Base-by-base conservation (phyloP, 2,113 vertebrate species). In the Coreoperca whiteheadi region DNA sequence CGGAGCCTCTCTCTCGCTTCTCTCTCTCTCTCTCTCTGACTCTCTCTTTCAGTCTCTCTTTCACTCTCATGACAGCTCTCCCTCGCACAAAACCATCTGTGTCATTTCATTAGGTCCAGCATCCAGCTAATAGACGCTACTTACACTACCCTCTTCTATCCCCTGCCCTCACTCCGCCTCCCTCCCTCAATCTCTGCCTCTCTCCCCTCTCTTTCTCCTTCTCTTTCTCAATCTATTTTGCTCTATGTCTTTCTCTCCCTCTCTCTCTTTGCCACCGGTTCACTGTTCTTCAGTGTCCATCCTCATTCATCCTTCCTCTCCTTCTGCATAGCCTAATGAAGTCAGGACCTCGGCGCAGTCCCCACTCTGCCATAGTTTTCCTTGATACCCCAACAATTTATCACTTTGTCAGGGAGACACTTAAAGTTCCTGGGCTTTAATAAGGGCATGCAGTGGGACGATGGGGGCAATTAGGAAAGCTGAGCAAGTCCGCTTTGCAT, bases 391-490 rank as follows among this genome's bases (percentile, higher is more conserved):
- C 96, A 97, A 97, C 97, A 97, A 97, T 99, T 98, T 96, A 99
- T 99, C 97, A 99, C 96, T 98, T 94, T 99, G 98, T 99, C 98
- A 99, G 96, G 96, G 96, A 97, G 96, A 97, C 97, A 97, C 97
- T 98, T 98, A 96, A 97, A 97, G 97, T 98, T 98, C 96, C 96
- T 94, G 94, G 95, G 95, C 97, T 97, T 92, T 98, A 99, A 98
- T 98, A 98, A 98, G 97, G 97, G 97, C 97, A 97, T 97, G 96
- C 97, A 96, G 96, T 95, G 96, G 97, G 97, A 97, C 95, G 96
- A 87, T 80, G 79, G 91, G 92, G 96, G 97, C 97, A 99, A 99
- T 99, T 99, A 99, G 97, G 97, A 96, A 92, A 93, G 96, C 95
- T 23, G 96, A 97, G 96, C 97, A 95, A 96, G 97, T 96, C 71